Evolutionary conservation across 2,888 invertebrate species (phyloP), one percentile per base, ranked within the genome.

Genomic region (Drosophila leonis): DNA sequence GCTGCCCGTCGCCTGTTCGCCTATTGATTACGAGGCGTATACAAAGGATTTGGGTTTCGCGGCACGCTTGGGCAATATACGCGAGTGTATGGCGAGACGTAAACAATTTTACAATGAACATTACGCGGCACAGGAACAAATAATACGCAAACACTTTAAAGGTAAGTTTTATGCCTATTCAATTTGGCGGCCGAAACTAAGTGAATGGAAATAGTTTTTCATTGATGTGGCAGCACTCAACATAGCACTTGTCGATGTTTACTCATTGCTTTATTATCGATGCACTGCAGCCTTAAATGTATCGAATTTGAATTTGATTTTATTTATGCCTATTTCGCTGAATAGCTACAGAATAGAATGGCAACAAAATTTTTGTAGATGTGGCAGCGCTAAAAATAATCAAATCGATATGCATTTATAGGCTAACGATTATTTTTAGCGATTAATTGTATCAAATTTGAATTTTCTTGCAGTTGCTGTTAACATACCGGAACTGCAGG

Each of bases 61-160:
- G 73, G 92, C 93, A 57, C 91, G 95, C 75, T 66, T 95, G 8
- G 90, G 93, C 24, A 95, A 95, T 78, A 91, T 94, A 0, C 93
- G 93, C 1, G 72, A 90, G 1, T 91, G 92, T 15, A 65, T 92
- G 15, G 78, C 88, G 7, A 86, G 93, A 5, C 84, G 93, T 5
- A 83, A 90, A 13, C 88, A 85, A 52, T 87, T 92, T 39, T 75
- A 83, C 39, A 83, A 80, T n/a, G 89, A 90, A 27, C 91, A 92
- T 66, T 82, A 91, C 48, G 83, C 82, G 1, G 90, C 86, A 35
- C 93, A 93, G 65, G 90, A 93, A 39, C 60, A 90, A 51, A 44
- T 93, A 2, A 90, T 92, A 18, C 72, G 72, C n/a, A 92, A 90
- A 69, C 88, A 92, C 80, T 93, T 93, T 39, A 79, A 87, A 84